phyloP scores from a whole-genome alignment of 2,888 invertebrate species.

The Eupelmus urozonus region DNA sequence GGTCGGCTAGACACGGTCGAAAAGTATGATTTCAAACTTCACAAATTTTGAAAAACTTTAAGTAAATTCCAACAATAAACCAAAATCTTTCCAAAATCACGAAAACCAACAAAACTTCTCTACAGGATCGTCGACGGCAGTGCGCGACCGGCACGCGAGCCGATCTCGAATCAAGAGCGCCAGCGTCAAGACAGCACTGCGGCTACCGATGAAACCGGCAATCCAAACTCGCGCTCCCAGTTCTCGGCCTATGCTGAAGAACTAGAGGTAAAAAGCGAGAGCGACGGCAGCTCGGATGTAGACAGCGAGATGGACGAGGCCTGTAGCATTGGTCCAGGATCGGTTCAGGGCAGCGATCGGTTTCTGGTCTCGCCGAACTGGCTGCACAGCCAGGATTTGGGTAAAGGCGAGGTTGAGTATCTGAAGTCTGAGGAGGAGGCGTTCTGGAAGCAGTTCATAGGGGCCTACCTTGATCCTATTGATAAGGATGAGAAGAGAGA shows the following conservation, averaged over 20 bases:
- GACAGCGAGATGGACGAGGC: conserved; percentile 29
- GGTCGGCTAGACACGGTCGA: conserved; percentile 77
- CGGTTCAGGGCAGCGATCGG: conserved; percentile 9
- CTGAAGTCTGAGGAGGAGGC: conserved; percentile 83
- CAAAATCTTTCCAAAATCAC: neutral
- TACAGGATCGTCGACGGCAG: conserved; percentile 11
- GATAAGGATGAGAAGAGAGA: conserved; percentile 75
- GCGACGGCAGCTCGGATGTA: conserved; percentile 53
- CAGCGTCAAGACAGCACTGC: neutral
- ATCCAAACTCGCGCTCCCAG: neutral
- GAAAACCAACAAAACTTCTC: too few species aligned
- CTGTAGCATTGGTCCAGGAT: neutral
- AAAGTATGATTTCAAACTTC: conserved; percentile 62
- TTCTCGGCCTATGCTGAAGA: neutral
- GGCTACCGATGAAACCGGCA: neutral
- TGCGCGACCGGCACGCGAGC: neutral
- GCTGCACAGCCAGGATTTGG: conserved; percentile 84
- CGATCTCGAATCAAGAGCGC: neutral
- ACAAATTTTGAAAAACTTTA: neutral
- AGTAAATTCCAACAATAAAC: neutral
- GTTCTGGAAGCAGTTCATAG: conserved; percentile 89
- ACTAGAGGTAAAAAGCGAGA: conserved; percentile 51
- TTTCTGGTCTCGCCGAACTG: conserved; percentile 78
- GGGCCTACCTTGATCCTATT: conserved; percentile 86
- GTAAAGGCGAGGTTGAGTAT: conserved; percentile 83